A percentile compares a stretch with the other conserved stretches of the same genome.
phyloP scores from a whole-genome alignment of 2,888 invertebrate species.

The Drosophila affinis region DNA sequence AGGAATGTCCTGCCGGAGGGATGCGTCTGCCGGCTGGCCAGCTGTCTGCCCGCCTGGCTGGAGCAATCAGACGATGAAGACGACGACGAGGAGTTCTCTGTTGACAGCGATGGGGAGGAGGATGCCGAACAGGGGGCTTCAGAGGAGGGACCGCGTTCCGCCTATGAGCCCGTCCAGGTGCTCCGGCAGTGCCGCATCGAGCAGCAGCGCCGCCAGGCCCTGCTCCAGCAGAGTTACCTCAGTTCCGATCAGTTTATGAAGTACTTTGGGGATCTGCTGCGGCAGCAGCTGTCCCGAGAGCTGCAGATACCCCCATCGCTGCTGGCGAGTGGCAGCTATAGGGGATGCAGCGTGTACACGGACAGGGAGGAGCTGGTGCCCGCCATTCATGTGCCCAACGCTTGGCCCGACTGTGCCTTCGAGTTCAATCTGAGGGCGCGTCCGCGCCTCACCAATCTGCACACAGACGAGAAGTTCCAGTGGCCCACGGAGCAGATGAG shows the following conservation, averaged over 20 bases:
- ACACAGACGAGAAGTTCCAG: conserved; percentile 86
- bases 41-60: conserved; percentile 68
- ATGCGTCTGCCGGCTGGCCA: conserved; percentile 76
- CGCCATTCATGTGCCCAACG: conserved; percentile 85
- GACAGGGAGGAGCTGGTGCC: conserved; percentile 88
- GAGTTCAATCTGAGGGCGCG: conserved; percentile 88
- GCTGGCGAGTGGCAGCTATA: conserved; percentile 86
- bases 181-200: conserved; percentile 69
- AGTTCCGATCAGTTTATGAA: conserved; percentile 88
- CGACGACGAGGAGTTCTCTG: conserved; percentile 25
- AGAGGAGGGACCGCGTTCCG: conserved; percentile 23
- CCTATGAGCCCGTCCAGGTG: conserved; percentile 73
- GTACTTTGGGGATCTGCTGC: conserved; percentile 87
- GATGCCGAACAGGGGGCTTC: not conserved
- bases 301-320: conserved; percentile 86
- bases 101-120: conserved; percentile 45
- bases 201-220: conserved; percentile 57
- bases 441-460: conserved; percentile 85
- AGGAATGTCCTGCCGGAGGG: conserved; percentile 77
- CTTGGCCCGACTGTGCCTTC: conserved; percentile 89
- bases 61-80: conserved; percentile 57
- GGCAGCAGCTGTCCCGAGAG: conserved; percentile 85
- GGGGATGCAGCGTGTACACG: conserved; percentile 88
- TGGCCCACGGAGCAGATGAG: conserved; percentile 90
- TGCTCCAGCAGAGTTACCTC: conserved; percentile 83